Conservation (phyloP, 2,888 invertebrate species). For the Machimus atricapillus region DNA sequence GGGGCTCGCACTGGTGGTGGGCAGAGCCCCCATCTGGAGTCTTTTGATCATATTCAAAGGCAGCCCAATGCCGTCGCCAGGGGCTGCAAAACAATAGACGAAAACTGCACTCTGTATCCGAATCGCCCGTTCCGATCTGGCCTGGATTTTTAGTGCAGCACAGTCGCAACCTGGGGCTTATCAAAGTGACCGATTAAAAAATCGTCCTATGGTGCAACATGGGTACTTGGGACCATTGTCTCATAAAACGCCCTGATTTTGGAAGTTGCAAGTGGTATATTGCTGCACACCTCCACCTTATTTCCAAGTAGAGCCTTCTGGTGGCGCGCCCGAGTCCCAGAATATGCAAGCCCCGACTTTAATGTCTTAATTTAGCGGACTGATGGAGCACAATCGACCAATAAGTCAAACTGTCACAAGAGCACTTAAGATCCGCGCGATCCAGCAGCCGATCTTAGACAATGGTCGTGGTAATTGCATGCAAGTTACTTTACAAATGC, state of each 20-base stretch:
- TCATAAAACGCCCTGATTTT: constrained; percentile 17
- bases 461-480: constrained; percentile 17
- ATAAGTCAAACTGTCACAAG: constrained; percentile 31
- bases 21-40: background rate
- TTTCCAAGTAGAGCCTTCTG: background rate
- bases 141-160: constrained; percentile 22
- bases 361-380: constrained; percentile 27
- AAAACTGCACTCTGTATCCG: background rate
- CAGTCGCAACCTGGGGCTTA: background rate
- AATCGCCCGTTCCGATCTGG: constrained; percentile 42
- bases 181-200: constrained; percentile 32
- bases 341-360: constrained; percentile 15
- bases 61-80: constrained; percentile 31
- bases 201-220: constrained; percentile 5
- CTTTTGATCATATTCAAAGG: background rate
- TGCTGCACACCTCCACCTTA: background rate
- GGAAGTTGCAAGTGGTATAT: constrained; percentile 2
- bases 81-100: constrained; percentile 33
- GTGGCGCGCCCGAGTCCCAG: background rate
- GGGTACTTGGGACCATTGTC: background rate
- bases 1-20: background rate
- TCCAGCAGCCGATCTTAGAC: constrained; percentile 25
- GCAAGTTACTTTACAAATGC: constrained; percentile 18
- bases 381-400: constrained; percentile 27
- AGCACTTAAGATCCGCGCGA: constrained; percentile 33